These are phyloP conservation scores for Loris lydekkerianus DNA, from an alignment of 2,797 vertebrate species.

Conservation along the genomic window DNA sequence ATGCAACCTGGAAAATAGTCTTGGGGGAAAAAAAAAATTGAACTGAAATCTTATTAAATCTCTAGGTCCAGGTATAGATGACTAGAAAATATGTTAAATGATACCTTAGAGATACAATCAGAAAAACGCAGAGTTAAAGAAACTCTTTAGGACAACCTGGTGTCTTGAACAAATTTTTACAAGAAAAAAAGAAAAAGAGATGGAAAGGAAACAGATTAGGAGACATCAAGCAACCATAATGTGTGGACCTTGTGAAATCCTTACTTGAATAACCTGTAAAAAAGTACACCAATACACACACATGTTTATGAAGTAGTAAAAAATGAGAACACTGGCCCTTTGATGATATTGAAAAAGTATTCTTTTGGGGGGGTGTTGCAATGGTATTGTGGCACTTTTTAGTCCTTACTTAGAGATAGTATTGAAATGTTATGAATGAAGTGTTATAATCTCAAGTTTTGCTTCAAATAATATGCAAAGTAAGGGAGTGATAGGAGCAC, in stretches of 20 bases:
- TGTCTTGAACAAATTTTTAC: background rate
- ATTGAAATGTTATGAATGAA: background rate
- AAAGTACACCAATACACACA: background rate
- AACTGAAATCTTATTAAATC: background rate
- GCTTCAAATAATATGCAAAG: background rate
- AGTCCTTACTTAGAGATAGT: background rate
- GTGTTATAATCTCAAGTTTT: background rate
- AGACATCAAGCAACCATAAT: background rate
- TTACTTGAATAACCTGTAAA: background rate
- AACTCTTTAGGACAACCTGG: background rate
- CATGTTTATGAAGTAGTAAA: background rate
- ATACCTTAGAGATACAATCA: background rate
- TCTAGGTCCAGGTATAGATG: background rate
- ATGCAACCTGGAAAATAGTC: background rate
- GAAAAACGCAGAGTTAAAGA: background rate
- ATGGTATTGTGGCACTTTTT: background rate
- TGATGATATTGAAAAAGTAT: background rate
- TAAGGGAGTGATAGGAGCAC: too few relatives aligned
- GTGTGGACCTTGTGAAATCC: background rate
- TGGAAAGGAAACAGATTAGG: background rate
- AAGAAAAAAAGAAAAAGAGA: background rate
- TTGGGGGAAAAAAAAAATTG: background rate
- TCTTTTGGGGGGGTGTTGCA: background rate
- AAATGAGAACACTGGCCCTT: background rate
- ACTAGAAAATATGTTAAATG: background rate